Evolutionary conservation across 2,797 vertebrate species (phyloP).

Genomic region (Cryptoblepharus egeriae): DNA sequence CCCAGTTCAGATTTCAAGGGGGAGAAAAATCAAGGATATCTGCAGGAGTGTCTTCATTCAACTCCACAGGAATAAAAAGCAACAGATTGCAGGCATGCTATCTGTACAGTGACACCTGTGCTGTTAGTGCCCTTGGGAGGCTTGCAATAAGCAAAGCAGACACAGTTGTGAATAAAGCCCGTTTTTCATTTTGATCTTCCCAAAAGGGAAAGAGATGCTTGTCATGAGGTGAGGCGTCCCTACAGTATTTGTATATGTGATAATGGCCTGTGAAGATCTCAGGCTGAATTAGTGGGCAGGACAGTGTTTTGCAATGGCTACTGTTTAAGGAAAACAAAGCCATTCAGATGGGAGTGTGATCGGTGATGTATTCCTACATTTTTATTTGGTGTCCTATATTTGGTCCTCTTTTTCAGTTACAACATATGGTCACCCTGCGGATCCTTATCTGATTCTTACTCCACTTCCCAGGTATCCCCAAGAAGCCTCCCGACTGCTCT

Average conservation of each 20-base stretch:
- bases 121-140: not conserved
- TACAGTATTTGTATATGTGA: not conserved
- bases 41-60: not conserved
- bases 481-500: no score
- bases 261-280: not conserved
- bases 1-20: not conserved
- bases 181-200: not conserved
- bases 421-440: no score
- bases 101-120: not conserved
- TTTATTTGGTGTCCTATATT: no score
- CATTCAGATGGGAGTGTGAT: not conserved
- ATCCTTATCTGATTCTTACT: no score
- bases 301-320: not conserved
- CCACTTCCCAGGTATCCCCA: no score
- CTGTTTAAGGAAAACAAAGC: not conserved
- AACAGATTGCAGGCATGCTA: not conserved
- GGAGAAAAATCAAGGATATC: not conserved
- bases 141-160: not conserved
- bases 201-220: not conserved
- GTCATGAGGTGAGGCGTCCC: not conserved
- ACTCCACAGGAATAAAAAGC: constrained; percentile 2
- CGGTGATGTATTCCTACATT: not conserved
- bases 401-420: no score
- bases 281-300: not conserved
- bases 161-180: not conserved